Evolutionary conservation across 2,113 vertebrate genomes (phyloP).

Genomic region (Miniopterus natalensis): DNA sequence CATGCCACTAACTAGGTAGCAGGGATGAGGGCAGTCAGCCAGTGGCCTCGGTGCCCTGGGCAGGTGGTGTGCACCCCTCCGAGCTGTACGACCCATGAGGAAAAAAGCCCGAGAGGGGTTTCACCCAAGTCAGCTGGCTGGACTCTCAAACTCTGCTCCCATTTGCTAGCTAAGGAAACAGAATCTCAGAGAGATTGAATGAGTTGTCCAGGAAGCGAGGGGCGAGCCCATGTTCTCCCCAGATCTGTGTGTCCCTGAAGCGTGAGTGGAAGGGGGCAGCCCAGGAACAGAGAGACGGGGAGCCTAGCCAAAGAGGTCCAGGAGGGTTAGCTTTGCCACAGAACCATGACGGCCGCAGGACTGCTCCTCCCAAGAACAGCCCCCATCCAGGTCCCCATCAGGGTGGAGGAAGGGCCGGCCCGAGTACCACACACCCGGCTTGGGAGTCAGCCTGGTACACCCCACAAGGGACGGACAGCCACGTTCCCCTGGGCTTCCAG

Average conservation of each 20-base stretch:
- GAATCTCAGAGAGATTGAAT: neutral
- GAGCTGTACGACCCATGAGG: neutral
- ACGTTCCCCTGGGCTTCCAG: too few species aligned
- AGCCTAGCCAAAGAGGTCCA: neutral
- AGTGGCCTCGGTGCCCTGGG: neutral
- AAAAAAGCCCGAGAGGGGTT: neutral
- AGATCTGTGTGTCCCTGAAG: neutral
- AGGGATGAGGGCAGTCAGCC: neutral
- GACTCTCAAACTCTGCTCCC: neutral
- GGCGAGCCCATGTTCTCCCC: neutral
- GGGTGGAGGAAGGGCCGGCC: too few species aligned
- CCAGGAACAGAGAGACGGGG: neutral
- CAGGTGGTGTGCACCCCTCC: rapidly evolving
- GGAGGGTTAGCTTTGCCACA: neutral
- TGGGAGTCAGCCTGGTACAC: too few species aligned
- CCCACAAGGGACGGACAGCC: neutral
- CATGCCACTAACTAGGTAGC: neutral
- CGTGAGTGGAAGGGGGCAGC: neutral
- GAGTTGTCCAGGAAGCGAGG: too few species aligned
- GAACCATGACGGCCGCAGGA: neutral
- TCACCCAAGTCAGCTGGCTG: neutral
- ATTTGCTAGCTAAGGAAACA: neutral
- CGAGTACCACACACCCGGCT: neutral
- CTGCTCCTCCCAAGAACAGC: neutral
- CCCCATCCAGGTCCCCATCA: neutral